These are phyloP conservation scores for Aphidius colemani DNA, from an alignment of 2,888 invertebrate species.

Conservation along the genomic window DNA sequence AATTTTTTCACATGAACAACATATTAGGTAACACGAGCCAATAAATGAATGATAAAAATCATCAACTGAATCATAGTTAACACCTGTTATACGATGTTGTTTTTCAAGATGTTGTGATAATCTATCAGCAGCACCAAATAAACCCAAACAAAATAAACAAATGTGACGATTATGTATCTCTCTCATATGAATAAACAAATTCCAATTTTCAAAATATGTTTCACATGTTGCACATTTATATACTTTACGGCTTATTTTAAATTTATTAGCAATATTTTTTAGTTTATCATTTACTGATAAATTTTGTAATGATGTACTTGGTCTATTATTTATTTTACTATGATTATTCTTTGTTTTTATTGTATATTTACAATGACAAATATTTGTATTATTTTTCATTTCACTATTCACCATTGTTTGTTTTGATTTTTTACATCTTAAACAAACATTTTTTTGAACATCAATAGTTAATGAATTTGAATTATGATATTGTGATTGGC, in stretches of 20 bases:
- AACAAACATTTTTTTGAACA: too few relatives aligned
- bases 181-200: constrained; percentile 82
- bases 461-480: too few relatives aligned
- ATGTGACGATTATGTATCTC: constrained; percentile 81
- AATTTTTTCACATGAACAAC: constrained; percentile 79
- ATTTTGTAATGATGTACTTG: constrained; percentile 24
- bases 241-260: constrained; percentile 75
- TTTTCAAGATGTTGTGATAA: constrained; percentile 77
- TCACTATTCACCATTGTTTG: too few relatives aligned
- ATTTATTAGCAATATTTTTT: constrained; percentile 56
- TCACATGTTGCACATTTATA: constrained; percentile 83
- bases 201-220: constrained; percentile 85
- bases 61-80: constrained; percentile 69
- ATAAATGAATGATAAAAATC: constrained; percentile 71
- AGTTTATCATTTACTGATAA: too few relatives aligned
- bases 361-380: too few relatives aligned
- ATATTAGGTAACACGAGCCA: constrained; percentile 76
- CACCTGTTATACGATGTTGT: constrained; percentile 78
- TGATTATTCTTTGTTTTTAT: too few relatives aligned
- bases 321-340: constrained; percentile 37
- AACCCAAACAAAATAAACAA: constrained; percentile 81
- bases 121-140: constrained; percentile 81
- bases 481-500: too few relatives aligned
- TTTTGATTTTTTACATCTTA: too few relatives aligned
- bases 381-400: too few relatives aligned